Evolutionary conservation across 2,888 invertebrate genomes (phyloP), one percentile per base, ranked within the genome.

Genomic region (Pherbina coryleti): DNA sequence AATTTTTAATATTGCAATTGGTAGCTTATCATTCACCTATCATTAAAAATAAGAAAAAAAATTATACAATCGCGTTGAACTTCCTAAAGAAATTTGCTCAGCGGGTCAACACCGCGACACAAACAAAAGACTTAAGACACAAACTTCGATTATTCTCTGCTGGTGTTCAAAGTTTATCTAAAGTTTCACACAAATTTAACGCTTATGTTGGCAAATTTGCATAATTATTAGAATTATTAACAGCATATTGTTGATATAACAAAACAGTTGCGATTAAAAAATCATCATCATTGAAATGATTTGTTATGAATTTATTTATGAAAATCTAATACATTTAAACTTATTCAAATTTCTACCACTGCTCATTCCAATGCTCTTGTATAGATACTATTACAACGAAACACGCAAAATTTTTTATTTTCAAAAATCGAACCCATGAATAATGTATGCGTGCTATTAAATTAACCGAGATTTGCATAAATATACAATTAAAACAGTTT

Each of bases 201-300:
- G 44, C 11, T 44, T 44, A 14, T 44, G 44, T 14, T 3, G 44
- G 44, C 44, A 44, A 44, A 44, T 44, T 11, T 44, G 11, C 44
- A 44, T 44, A 14, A 44, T 44, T 14, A 44, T 44, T 11, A 44
- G 44, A 44, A 44, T 11, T 44, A 11, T 44, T 44, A 44, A 44
- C 44, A 44, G 2, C 11, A 11, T 11, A 44, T 44, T 44, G 44
- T 44, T 4, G 7, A 44, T 44, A 44, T 44, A 1, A 44, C 44
- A 44, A 31, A 62, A 51, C 44, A 25, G 75, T 28, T 44, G 67
- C 28, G 28, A 51, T 51, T 69, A 69, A 69, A 69, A 69, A 51
- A 51, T 25, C 69, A 69, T 69, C 69, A 69, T 69, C 51, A 51
- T 69, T 69, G 51, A 14, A 25, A 69, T 69, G 51, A 69, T 69